A percentile compares a stretch with the other conserved stretches of the same genome.
phyloP scores from a whole-genome alignment of 1,140 invertebrate species.

The Papilio helenus region DNA sequence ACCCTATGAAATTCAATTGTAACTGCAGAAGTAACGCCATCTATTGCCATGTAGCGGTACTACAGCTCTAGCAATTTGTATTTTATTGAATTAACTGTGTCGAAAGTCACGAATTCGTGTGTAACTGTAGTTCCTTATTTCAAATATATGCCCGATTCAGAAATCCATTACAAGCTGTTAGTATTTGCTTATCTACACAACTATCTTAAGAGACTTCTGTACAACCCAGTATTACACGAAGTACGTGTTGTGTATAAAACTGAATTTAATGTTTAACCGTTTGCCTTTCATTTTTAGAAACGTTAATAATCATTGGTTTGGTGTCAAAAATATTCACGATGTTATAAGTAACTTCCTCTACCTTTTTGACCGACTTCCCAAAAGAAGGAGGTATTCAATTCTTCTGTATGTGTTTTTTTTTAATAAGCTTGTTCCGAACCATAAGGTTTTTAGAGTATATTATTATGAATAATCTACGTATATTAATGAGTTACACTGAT shows the following conservation, averaged over 20 bases:
- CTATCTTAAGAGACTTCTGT: slow-evolving; percentile 37
- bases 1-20: slow-evolving; percentile 23
- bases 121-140: slow-evolving; percentile 40
- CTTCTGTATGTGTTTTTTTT: too few species aligned
- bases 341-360: too few species aligned
- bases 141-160: slow-evolving; percentile 39
- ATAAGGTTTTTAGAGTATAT: too few species aligned
- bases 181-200: slow-evolving; percentile 32
- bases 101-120: slow-evolving; percentile 41
- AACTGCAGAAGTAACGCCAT: slow-evolving; percentile 32
- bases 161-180: slow-evolving; percentile 41
- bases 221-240: slow-evolving; percentile 32
- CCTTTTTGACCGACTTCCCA: too few species aligned
- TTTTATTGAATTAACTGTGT: slow-evolving; percentile 38
- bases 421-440: too few species aligned
- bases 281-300: slow-evolving; percentile 10
- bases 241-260: slow-evolving; percentile 20
- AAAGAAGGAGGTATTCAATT: too few species aligned
- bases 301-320: too few species aligned
- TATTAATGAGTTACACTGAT: too few species aligned
- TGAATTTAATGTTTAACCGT: slow-evolving; percentile 25
- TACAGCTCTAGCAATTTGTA: slow-evolving; percentile 33
- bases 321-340: too few species aligned
- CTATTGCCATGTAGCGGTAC: slow-evolving; percentile 23
- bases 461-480: too few species aligned